Evolutionary conservation across 2,113 vertebrate species (phyloP), one percentile per base, ranked within the genome.

Genomic region (Phoxinus phoxinus): DNA sequence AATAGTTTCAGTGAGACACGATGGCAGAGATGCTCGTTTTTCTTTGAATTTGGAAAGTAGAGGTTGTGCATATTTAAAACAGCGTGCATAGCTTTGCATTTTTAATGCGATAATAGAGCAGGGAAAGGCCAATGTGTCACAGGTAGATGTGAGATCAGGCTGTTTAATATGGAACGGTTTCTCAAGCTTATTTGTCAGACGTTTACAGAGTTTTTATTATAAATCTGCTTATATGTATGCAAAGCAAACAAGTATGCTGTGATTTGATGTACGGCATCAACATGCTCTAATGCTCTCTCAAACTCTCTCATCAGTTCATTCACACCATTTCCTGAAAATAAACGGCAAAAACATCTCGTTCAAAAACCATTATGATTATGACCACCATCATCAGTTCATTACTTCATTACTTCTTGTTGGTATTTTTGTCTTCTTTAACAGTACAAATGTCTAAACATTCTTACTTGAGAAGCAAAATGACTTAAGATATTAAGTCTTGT

Each of bases 81-180:
- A 44, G 21, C 0, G 32, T 9, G 51, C 37, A 84, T 11, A 35
- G 48, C 58, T 27, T 69, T 71, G 61, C 48, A 85, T 71, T 72
- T 84, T 85, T 85, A 85, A 76, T 77, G 59, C 7, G 44, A 41
- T 61, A 51, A 32, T 51, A 30, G 63, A 35, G 51, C 53, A 61
- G 30, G 30, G 51, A 81, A 86, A 86, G 76, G 84, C 63, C 77
- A 73, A 51, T 35, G 46, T 83, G 81, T 83, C 63, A 53, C 48
- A 53, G 82, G 69, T 75, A 58, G 72, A 73, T 82, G 65, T 69
- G 80, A 44, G 59, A 37, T 84, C 13, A 8, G 72, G 58, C 79
- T 61, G 48, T 53, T 74, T 51, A 46, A 30, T 84, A 59, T 75
- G 69, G 23, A 74, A 48, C 30, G 37, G 32, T n/a, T 41, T 84